A percentile compares a stretch with the other conserved stretches of the same genome.
phyloP scores from a whole-genome alignment of 2,888 invertebrate genomes.

The Anodontia alba region DNA sequence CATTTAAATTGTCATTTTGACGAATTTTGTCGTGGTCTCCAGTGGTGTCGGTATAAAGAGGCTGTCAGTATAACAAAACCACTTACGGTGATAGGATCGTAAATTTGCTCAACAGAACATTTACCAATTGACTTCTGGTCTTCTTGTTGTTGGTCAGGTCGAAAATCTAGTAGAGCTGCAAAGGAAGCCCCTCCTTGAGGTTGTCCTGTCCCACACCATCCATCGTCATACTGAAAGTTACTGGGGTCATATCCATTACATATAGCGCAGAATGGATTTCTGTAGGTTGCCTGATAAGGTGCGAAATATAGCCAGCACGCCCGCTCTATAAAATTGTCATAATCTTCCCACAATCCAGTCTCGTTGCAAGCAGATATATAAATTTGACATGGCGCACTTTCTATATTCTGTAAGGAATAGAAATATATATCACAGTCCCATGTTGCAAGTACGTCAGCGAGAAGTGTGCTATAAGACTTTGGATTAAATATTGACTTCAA shows the following conservation, averaged over 20 bases:
- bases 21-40: too few relatives aligned
- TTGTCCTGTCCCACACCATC: background rate
- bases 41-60: too few relatives aligned
- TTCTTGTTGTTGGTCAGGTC: background rate
- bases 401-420: background rate
- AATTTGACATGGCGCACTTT: background rate
- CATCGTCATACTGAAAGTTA: background rate
- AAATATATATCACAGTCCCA: background rate
- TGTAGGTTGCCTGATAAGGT: background rate
- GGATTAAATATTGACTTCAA: background rate
- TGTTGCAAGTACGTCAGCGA: background rate
- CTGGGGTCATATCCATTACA: conserved; percentile 40
- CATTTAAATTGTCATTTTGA: too few relatives aligned
- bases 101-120: background rate
- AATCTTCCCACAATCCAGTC: conserved; percentile 27
- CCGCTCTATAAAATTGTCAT: conserved; percentile 27
- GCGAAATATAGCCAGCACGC: conserved; percentile 18
- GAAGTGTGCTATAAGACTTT: background rate
- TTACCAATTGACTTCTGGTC: background rate
- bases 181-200: background rate
- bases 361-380: conserved; percentile 24
- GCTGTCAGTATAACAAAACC: too few relatives aligned
- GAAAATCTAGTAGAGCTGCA: conserved; percentile 11
- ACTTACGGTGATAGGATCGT: conserved; percentile 20
- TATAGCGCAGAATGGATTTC: conserved; percentile 27